Evolutionary conservation across 2,888 invertebrate genomes (phyloP), one percentile per base, ranked within the genome.

Genomic region (Dryomyza anilis): DNA sequence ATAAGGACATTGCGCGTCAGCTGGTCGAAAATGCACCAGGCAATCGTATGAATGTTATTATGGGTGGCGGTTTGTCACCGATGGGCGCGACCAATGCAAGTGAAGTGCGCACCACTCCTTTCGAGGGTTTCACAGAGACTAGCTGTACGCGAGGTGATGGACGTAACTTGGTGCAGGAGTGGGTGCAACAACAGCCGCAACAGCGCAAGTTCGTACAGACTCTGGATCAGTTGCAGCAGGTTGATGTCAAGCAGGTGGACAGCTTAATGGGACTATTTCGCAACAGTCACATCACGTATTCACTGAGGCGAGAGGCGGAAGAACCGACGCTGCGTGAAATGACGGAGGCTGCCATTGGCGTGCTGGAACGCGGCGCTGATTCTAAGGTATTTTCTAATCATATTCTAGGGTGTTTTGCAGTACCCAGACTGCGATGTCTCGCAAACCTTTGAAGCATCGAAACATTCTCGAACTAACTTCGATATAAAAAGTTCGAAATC

Each of bases 21-120:
- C 79, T 90, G 58, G 81, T 89, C 23, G 87, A 89, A 73, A 86
- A 87, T 69, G 82, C 83, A 12, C 89, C 89, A 0, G 89, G 89
- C 50, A 86, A 82, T 70, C 83, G 85, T 60, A 84, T 89, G 33
- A 87, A 88, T 78, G 89, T 88, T 1, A 85, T 90, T 7, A 81
- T 89, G 74, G 89, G 89, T 12, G 89, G 89, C 2, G 89, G 89
- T 2, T 83, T 85, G 3, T 83, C 83, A 16, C 81, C 84, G 7
- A 75, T 87, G 80, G 84, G 86, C 33, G 78, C 80, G 0, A 73
- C 74, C 16, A 74, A 79, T 69, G 5, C 27, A 14, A 46, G 63
- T 29, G 73, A 78, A 71, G 21, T 72, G 33, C 21, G 30, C 3
- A 74, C 70, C 0, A 71, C 76, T 0, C 60, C 71, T 0, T 83